Evolutionary conservation across 2,797 vertebrate species (phyloP).

Genomic region (Eremophila alpestris): DNA sequence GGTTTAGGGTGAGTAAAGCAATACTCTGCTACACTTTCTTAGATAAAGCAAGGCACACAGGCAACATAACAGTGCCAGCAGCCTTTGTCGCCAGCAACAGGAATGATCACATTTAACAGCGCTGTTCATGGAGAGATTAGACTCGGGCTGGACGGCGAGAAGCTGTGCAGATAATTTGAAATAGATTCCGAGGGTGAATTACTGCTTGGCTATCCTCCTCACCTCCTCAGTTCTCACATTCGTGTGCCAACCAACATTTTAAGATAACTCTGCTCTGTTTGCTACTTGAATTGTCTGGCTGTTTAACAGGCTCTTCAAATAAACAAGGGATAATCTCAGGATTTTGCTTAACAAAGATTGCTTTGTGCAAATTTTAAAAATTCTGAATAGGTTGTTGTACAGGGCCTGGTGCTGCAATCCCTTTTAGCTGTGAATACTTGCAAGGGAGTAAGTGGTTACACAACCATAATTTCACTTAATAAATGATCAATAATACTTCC

Average conservation of each 20-base stretch:
- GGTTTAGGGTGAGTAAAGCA: neutral
- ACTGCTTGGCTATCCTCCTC: slow-evolving; percentile 32
- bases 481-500: neutral
- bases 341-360: slow-evolving; percentile 32
- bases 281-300: slow-evolving; percentile 42
- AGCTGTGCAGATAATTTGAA: slow-evolving; percentile 35
- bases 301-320: slow-evolving; percentile 36
- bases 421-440: neutral
- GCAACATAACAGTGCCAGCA: neutral
- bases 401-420: neutral
- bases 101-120: neutral
- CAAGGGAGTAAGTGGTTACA: neutral
- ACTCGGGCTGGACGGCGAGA: neutral
- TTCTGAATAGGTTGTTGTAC: neutral
- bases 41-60: slow-evolving; percentile 19
- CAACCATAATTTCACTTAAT: neutral
- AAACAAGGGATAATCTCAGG: slow-evolving; percentile 49
- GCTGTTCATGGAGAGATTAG: slow-evolving; percentile 27
- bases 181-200: slow-evolving; percentile 12
- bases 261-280: slow-evolving; percentile 51
- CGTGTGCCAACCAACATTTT: slow-evolving; percentile 48
- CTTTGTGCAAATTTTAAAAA: slow-evolving; percentile 26
- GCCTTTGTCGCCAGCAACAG: neutral
- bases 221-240: neutral
- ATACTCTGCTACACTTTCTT: slow-evolving; percentile 18